phyloP scores from a whole-genome alignment of 37 sponge, comb jelly and placozoan genomes.

The Axinella damicornis region DNA sequence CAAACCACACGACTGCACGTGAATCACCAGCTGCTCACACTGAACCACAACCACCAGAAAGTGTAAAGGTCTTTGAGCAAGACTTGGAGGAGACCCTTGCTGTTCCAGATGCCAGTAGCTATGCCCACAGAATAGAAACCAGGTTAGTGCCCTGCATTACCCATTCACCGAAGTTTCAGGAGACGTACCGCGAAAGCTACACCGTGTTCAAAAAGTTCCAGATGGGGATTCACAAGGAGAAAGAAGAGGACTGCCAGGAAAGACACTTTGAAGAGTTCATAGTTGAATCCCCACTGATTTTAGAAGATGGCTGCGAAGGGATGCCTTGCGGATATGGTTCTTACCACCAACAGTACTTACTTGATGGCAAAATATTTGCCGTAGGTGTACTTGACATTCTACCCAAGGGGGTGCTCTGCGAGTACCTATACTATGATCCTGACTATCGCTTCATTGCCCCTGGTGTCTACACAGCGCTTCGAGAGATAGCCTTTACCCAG shows the following conservation, averaged over 20 bases:
- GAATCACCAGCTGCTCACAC: no score
- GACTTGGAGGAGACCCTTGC: slow-evolving; percentile 31
- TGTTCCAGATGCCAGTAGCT: slow-evolving; percentile 26
- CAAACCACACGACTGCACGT: not conserved
- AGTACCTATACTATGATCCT: slow-evolving; percentile 83
- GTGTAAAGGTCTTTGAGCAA: not conserved
- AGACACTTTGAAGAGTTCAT: slow-evolving; percentile 52
- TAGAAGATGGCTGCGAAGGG: not conserved
- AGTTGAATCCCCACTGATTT: slow-evolving; percentile 31
- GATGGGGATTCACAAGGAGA: slow-evolving; percentile 56
- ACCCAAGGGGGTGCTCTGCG: slow-evolving; percentile 72
- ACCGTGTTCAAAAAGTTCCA: slow-evolving; percentile 74
- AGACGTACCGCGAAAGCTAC: slow-evolving; percentile 51
- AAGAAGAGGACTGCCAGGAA: slow-evolving; percentile 35
- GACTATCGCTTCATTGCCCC: slow-evolving; percentile 65
- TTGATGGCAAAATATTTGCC: slow-evolving; percentile 72
- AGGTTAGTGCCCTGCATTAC: slow-evolving; percentile 35
- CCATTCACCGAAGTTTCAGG: not conserved
- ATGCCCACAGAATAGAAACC: slow-evolving; percentile 57
- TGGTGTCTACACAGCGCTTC: slow-evolving; percentile 65
- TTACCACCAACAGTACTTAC: slow-evolving; percentile 76
- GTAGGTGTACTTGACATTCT: slow-evolving; percentile 79
- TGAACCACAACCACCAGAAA: no score
- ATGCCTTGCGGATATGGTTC: slow-evolving; percentile 52
- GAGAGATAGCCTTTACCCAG: slow-evolving; percentile 56